Conservation (phyloP, 53 echinoderm and acorn worm genomes). For the Zoroaster sp. region DNA sequence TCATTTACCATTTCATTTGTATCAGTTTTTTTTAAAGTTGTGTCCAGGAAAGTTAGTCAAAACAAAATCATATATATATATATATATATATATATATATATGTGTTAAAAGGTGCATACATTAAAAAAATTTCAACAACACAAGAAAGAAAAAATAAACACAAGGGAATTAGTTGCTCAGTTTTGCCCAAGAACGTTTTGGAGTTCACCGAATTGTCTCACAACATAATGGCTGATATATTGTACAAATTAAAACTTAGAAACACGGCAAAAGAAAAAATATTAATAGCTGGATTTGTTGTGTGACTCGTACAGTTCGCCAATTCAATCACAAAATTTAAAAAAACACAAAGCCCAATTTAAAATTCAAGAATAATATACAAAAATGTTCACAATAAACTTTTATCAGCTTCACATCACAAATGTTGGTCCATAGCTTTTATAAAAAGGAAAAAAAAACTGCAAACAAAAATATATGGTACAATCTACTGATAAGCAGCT, state of each 20-base stretch:
- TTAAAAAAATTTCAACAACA: background rate
- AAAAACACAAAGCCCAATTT: background rate
- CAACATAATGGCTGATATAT: background rate
- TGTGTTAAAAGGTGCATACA: background rate
- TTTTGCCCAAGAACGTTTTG: background rate
- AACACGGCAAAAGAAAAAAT: constrained; percentile 29
- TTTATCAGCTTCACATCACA: constrained; percentile 33
- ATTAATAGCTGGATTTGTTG: background rate
- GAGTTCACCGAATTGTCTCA: background rate
- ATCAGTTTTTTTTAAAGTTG: too few species aligned
- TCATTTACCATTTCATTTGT: too few species aligned
- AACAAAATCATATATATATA: background rate
- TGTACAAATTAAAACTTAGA: constrained; percentile 27
- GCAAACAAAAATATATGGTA: background rate
- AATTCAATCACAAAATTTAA: background rate
- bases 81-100: background rate
- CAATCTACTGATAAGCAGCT: background rate
- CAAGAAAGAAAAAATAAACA: background rate
- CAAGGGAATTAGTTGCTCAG: too few species aligned
- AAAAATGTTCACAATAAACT: background rate
- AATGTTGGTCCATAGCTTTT: constrained; percentile 45
- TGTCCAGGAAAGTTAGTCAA: background rate
- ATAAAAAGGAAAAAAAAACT: constrained; percentile 2
- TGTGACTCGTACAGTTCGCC: constrained; percentile 1
- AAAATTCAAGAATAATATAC: background rate